A percentile compares a stretch with the other conserved stretches of the same genome.
These are phyloP conservation scores for Nycteola revayana DNA, from an alignment of 2,888 invertebrate genomes.

Conservation along the genomic window DNA sequence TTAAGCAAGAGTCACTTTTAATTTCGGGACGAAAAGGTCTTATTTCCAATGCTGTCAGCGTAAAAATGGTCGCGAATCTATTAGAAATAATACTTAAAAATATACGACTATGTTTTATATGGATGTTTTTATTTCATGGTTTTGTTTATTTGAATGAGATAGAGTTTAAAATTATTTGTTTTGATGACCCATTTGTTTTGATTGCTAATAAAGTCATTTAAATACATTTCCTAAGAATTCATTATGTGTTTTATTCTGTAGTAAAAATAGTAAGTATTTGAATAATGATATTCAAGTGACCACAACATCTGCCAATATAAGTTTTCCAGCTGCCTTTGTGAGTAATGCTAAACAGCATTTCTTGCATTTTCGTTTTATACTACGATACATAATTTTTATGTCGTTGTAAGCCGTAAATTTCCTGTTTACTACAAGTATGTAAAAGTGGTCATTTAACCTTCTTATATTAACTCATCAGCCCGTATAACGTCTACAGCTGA, in stretches of 20 bases:
- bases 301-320: slow-evolving; percentile 21
- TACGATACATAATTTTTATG: slow-evolving; percentile 36
- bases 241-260: too few species aligned
- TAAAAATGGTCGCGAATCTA: slow-evolving; percentile 54
- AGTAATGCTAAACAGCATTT: slow-evolving; percentile 25
- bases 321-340: slow-evolving; percentile 24
- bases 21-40: slow-evolving; percentile 18
- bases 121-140: too few species aligned
- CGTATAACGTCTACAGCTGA: too few species aligned
- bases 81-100: slow-evolving; percentile 40
- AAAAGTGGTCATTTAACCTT: too few species aligned
- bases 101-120: too few species aligned
- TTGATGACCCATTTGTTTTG: too few species aligned
- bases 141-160: too few species aligned
- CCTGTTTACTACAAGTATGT: too few species aligned
- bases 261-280: slow-evolving; percentile 1
- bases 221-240: too few species aligned
- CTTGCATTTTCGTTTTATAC: slow-evolving; percentile 30
- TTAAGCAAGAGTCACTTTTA: slow-evolving; percentile 40
- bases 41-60: slow-evolving; percentile 22
- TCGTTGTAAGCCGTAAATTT: slow-evolving; percentile 31
- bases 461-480: too few species aligned
- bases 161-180: too few species aligned
- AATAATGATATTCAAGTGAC: slow-evolving; percentile 13
- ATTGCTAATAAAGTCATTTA: too few species aligned